phyloP scores from a whole-genome alignment of 2,888 invertebrate genomes.

The Drosophila nr. fundita region DNA sequence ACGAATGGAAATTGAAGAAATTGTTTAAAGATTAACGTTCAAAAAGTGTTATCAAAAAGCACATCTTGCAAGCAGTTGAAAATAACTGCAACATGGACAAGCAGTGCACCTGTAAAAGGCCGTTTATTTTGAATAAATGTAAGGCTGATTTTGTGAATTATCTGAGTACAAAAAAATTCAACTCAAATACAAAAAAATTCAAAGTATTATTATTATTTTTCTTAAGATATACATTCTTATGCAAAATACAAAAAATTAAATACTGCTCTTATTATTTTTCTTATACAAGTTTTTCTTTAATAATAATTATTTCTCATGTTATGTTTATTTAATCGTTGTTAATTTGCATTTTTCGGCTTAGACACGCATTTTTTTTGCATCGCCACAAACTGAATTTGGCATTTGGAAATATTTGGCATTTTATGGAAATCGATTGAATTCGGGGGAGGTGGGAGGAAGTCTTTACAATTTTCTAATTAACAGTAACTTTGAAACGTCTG shows the following conservation, averaged over 20 bases:
- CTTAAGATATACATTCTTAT: not conserved
- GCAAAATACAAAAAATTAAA: not conserved
- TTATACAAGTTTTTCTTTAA: not conserved
- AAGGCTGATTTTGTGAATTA: not conserved
- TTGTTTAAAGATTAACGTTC: not conserved
- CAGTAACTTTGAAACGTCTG: constrained; percentile 62
- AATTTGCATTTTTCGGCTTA: not conserved
- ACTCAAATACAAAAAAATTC: not conserved
- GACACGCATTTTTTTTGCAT: not conserved
- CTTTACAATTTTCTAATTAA: constrained; percentile 71
- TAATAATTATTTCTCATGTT: not conserved
- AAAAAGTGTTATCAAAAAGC: not conserved
- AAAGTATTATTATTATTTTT: not conserved
- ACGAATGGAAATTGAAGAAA: not conserved
- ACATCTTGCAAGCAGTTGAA: not conserved
- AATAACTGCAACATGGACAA: not conserved
- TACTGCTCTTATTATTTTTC: not conserved
- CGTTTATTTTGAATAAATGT: not conserved
- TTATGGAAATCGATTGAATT: constrained; percentile 11
- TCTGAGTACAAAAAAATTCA: not conserved
- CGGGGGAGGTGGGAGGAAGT: not conserved
- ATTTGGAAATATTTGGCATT: constrained; percentile 12
- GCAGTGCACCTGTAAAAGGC: not conserved
- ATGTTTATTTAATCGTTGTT: not conserved
- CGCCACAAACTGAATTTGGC: not conserved